Conservation (phyloP, 2,797 vertebrate species). For the Atherinosoma microstoma region DNA sequence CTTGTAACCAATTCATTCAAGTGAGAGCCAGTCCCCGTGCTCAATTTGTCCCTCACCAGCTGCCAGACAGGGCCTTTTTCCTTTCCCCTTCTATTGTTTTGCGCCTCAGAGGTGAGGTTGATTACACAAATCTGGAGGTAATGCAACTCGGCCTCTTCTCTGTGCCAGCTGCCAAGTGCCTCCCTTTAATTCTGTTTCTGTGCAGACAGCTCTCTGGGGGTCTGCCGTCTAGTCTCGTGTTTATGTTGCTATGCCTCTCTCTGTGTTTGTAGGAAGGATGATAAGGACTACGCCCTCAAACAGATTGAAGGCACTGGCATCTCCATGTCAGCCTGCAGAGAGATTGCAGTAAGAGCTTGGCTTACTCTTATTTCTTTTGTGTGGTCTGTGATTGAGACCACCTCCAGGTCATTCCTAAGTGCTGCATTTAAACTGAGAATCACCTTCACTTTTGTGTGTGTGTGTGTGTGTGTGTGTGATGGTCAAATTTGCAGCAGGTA, state of each 20-base stretch:
- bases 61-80: conserved; percentile 68
- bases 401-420: conserved; percentile 28
- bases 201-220: conserved; percentile 58
- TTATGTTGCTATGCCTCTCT: conserved; percentile 71
- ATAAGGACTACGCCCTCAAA: conserved; percentile 99
- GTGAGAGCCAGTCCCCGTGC: conserved; percentile 56
- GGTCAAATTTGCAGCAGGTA: conserved; percentile 4
- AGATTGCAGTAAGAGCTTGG: conserved; percentile 95
- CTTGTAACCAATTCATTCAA: conserved; percentile 59
- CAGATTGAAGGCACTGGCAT: conserved; percentile 99
- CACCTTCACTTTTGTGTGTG: neutral
- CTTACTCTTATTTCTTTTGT: conserved; percentile 31
- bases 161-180: conserved; percentile 68
- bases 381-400: conserved; percentile 28
- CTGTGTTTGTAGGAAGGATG: conserved; percentile 93
- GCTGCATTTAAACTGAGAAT: conserved; percentile 33
- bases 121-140: conserved; percentile 79
- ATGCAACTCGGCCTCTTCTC: conserved; percentile 67
- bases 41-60: conserved; percentile 71
- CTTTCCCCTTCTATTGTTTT: conserved; percentile 68
- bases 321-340: conserved; percentile 99
- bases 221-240: conserved; percentile 59
- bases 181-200: conserved; percentile 52
- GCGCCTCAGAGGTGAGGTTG: conserved; percentile 78
- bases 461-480: conserved; percentile 21